Evolutionary conservation across 2,888 invertebrate species (phyloP).

Genomic region (Chironomus riparius): DNA sequence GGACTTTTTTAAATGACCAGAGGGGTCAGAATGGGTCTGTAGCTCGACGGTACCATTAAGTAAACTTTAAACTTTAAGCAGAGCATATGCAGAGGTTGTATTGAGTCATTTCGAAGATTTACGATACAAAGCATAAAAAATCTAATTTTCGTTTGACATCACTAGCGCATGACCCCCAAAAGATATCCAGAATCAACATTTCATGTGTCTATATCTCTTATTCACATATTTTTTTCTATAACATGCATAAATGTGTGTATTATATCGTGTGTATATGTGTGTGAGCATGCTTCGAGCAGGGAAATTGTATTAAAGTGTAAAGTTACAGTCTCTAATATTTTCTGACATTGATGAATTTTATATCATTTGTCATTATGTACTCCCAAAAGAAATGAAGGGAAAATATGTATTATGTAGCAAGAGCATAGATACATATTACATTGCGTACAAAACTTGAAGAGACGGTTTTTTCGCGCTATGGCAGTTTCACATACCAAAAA

Average conservation of each 20-base stretch:
- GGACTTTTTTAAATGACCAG: too few species aligned
- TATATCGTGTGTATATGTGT: neutral
- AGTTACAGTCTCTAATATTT: conserved; percentile 25
- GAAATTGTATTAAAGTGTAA: conserved; percentile 26
- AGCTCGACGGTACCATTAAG: too few species aligned
- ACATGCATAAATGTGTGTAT: too few species aligned
- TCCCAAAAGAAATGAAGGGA: conserved; percentile 26
- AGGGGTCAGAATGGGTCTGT: too few species aligned
- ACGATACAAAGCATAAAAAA: too few species aligned
- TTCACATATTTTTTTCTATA: too few species aligned
- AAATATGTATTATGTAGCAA: conserved; percentile 18
- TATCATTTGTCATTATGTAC: conserved; percentile 26
- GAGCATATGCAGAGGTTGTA: too few species aligned
- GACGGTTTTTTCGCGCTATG: conserved; percentile 13
- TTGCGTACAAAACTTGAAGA: conserved; percentile 1
- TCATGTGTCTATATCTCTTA: neutral
- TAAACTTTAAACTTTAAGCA: too few species aligned
- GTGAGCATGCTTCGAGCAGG: neutral
- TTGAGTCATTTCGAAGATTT: too few species aligned
- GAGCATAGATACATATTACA: conserved; percentile 7
- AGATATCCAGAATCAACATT: neutral
- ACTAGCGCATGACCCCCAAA: neutral
- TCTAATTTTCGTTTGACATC: too few species aligned
- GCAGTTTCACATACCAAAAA: neutral
- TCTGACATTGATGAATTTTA: conserved; percentile 25